Evolutionary conservation across 2,113 vertebrate genomes (phyloP), one percentile per base, ranked within the genome.

Genomic region (Platichthys flesus): DNA sequence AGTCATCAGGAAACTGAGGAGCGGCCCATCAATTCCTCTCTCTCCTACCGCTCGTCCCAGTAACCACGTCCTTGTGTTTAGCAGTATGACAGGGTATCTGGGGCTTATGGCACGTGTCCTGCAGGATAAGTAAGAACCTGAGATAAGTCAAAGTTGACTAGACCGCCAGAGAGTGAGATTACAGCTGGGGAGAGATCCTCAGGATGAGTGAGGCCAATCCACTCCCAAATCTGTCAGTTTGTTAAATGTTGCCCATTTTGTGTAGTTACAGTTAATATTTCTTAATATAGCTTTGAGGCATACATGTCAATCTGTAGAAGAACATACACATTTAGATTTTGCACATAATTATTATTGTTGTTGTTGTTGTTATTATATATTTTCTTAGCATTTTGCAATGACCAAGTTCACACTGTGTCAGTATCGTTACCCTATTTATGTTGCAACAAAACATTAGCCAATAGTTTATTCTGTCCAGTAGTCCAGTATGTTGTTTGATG

Each of bases 1-100:
- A 92, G 93, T 94, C 94, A 69, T 94, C 94, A 91, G 95, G 95
- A 94, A 92, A 92, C 85, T 91, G 94, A 91, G 93, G 90, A 89
- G 92, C 94, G 94, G 94, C 90, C 91, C 94, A 84, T 93, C 93
- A 87, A 94, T 92, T 94, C 93, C 94, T 93, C 91, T 71, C 61
- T 18, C 78, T 47, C 47, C 60, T 15, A 2, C 52, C 8, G 55
- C 66, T 47, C 10, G 21, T 54, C 71, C 71, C 69, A 23, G 35
- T 57, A 77, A 58, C 67, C 61, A 47, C 81, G 3, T 12, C 85
- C 92, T 93, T 82, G 91, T 91, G 81, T 96, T 96, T 94, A 95
- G 91, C 74, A 90, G 91, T 78, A 92, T 95, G 91, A 94, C 95
- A 91, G 94, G 93, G 91, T 92, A 91, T 93, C 94, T 94, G 93